phyloP scores from a whole-genome alignment of 2,888 invertebrate genomes.

The Nomada lathburiana region DNA sequence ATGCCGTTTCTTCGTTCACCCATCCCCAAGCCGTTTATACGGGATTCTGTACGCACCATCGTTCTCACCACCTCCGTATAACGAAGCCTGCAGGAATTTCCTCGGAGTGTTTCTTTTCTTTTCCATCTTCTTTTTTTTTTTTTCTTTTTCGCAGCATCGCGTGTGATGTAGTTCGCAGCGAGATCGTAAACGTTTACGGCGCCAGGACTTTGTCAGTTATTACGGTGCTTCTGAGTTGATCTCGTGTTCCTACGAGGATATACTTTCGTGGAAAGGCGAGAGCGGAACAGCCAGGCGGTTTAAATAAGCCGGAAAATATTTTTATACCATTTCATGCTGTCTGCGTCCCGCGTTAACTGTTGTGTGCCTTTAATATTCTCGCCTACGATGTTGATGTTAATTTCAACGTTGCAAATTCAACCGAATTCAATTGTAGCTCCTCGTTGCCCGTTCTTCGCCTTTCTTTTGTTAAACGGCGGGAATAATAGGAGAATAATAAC shows the following conservation, averaged over 20 bases:
- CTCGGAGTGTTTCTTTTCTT: slow-evolving; percentile 50
- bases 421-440: neutral
- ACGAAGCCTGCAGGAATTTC: slow-evolving; percentile 44
- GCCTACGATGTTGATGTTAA: neutral
- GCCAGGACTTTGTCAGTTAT: slow-evolving; percentile 60
- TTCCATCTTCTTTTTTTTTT: neutral
- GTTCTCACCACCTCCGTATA: slow-evolving; percentile 15
- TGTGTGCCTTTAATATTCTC: slow-evolving; percentile 8
- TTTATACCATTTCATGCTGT: slow-evolving; percentile 42
- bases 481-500: neutral
- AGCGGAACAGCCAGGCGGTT: slow-evolving; percentile 26
- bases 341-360: slow-evolving; percentile 4
- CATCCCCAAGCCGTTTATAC: slow-evolving; percentile 7
- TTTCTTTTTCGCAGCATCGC: slow-evolving; percentile 12
- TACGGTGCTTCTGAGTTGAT: slow-evolving; percentile 52
- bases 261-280: slow-evolving; percentile 25
- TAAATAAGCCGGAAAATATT: slow-evolving; percentile 55
- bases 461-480: neutral
- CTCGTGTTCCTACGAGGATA: slow-evolving; percentile 50
- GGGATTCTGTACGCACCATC: slow-evolving; percentile 19
- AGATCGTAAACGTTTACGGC: slow-evolving; percentile 58
- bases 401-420: neutral
- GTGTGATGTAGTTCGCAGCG: slow-evolving; percentile 44
- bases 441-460: neutral
- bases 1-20: neutral